phyloP scores from a whole-genome alignment of 2,888 invertebrate species.

The Sminthurinus aureus region DNA sequence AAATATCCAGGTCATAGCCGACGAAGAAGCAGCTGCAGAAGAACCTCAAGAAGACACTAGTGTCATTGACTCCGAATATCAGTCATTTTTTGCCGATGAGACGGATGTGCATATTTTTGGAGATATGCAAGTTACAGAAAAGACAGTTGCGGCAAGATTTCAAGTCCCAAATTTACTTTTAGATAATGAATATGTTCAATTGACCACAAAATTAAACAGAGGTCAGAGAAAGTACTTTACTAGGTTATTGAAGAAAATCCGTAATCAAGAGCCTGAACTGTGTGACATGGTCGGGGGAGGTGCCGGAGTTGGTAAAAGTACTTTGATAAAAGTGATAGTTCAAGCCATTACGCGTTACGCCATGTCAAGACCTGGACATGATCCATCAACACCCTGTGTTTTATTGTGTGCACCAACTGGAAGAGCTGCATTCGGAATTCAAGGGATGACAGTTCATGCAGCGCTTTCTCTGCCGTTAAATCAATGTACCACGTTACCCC shows the following conservation, averaged over 20 bases:
- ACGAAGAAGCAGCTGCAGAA: not conserved
- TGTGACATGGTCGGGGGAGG: conserved; percentile 58
- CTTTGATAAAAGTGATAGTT: conserved; percentile 57
- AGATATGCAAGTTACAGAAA: not conserved
- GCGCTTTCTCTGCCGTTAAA: conserved; percentile 49
- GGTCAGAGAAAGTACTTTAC: conserved; percentile 39
- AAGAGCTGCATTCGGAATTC: conserved; percentile 58
- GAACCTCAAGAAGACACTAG: conserved; percentile 4
- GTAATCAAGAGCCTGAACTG: too few relatives aligned
- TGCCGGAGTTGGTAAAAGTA: conserved; percentile 61
- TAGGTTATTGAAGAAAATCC: too few relatives aligned
- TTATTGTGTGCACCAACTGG: conserved; percentile 49
- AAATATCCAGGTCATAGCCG: conserved; percentile 3
- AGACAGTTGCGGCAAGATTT: not conserved
- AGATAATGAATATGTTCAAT: not conserved
- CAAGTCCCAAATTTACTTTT: not conserved
- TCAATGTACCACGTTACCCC: conserved; percentile 2
- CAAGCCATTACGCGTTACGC: conserved; percentile 26
- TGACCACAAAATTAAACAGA: conserved; percentile 37
- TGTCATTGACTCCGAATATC: not conserved
- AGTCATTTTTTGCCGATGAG: not conserved
- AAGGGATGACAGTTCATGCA: conserved; percentile 59
- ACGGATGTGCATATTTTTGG: not conserved
- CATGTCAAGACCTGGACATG: not conserved
- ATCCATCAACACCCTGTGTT: not conserved